Base-by-base conservation (phyloP, 35 echinoderm and acorn worm genomes). In the Patiria miniata region DNA sequence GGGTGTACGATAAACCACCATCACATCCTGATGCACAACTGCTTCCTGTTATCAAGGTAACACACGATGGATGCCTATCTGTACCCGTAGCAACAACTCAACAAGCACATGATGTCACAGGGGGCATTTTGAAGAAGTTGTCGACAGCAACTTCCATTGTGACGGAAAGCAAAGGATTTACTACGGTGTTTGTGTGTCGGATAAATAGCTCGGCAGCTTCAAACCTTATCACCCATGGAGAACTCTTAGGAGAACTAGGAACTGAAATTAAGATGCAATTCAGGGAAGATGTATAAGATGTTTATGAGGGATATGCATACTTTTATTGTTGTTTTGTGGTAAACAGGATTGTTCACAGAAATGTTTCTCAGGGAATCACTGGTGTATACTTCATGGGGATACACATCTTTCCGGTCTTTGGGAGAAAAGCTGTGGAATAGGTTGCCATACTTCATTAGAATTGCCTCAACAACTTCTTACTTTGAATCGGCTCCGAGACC, bases 51-150 rank as follows among this genome's bases (percentile, higher is more conserved):
- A 83, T 97, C 23, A 37, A 44, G 5, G 68, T 93, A 12, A 44
- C 39, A 40, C 4, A 65, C 39, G 68, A 90, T 77, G 91, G 91
- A 19, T 36, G 57, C 28, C 38, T 97, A 12, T 32, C 65, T 36
- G 19, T 15, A 12, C 26, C 65, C 57, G 84, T 97, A 79, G 59
- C 87, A 77, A 97, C 91, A 77, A 65, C 39, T 8, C 78, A 50
- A 7, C 79, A 77, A 81, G 40, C 76, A 28, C 95, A 97, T 80
- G 95, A 97, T 83, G 87, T 93, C 16, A 97, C 95, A 21, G 95
- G 95, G 19, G 95, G 95, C 22, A 79, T 97, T 39, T 56, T 59
- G 51, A 87, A 78, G 17, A 97, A 97, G 65, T 77, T 97, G 3
- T 19, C 81, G 57, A 87, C 87, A 28, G 90, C 95, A 8, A 38